A percentile compares a stretch with the other conserved stretches of the same genome.
Conservation (phyloP, 2,888 invertebrate species). For the Helicoverpa assulta region DNA sequence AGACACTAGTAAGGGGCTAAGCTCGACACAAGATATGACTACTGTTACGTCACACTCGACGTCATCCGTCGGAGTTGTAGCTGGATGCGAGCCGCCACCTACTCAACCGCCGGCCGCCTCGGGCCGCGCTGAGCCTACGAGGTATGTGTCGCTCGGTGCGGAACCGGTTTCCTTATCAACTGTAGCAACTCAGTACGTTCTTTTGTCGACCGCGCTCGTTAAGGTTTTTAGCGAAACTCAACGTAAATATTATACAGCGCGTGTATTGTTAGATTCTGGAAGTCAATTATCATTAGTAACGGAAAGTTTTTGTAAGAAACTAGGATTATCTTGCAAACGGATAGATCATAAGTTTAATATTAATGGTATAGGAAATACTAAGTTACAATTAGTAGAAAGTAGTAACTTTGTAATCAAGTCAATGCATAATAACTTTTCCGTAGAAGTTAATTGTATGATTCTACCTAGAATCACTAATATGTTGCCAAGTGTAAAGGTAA, state of each 20-base stretch:
- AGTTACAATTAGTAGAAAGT: background rate
- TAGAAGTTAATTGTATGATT: slow-evolving; percentile 3
- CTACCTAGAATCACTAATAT: background rate
- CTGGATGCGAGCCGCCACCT: too few relatives aligned
- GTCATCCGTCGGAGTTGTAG: background rate
- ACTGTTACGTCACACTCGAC: background rate
- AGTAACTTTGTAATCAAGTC: background rate
- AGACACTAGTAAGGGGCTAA: background rate
- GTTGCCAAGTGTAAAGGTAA: slow-evolving; percentile 1
- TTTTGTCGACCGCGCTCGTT: slow-evolving; percentile 19
- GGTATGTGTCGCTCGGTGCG: too few relatives aligned
- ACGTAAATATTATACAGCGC: slow-evolving; percentile 13
- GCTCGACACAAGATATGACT: background rate
- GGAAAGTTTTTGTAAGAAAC: background rate
- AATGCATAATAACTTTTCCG: background rate
- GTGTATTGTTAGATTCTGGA: slow-evolving; percentile 22
- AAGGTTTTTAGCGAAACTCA: slow-evolving; percentile 1
- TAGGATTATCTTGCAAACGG: background rate
- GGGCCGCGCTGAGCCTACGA: too few relatives aligned
- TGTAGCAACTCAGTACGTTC: background rate
- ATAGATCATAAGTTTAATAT: background rate
- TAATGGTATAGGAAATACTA: slow-evolving; percentile 8
- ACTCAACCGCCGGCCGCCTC: too few relatives aligned
- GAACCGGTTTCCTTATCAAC: slow-evolving; percentile 27
- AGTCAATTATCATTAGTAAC: slow-evolving; percentile 20